Conservation (phyloP, 2,888 invertebrate genomes). For the Cheilosia scutellata region DNA sequence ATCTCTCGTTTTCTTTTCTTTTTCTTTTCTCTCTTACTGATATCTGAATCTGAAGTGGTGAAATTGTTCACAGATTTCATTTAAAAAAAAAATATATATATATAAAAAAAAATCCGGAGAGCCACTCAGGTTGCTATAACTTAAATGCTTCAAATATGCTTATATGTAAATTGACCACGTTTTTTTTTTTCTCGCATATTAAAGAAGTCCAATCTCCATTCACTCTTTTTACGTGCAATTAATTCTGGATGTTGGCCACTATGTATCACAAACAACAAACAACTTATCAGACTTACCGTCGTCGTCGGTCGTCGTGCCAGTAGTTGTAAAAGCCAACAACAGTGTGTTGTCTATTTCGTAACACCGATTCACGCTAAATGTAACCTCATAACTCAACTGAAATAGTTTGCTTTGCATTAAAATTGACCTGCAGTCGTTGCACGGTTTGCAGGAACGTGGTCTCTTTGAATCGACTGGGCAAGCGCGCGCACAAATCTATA, state of each 20-base stretch:
- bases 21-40: constrained; percentile 1
- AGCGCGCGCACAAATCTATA: constrained; percentile 18
- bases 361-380: constrained; percentile 67
- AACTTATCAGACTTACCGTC: constrained; percentile 58
- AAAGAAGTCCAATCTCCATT: constrained; percentile 57
- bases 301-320: constrained; percentile 37
- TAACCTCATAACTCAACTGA: constrained; percentile 67
- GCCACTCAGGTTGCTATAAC: constrained; percentile 28
- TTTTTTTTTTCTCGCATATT: constrained; percentile 30
- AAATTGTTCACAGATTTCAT: constrained; percentile 39
- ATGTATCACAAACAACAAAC: constrained; percentile 37
- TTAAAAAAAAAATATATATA: not conserved
- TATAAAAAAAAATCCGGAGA: not conserved
- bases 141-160: constrained; percentile 32
- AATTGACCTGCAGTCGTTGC: constrained; percentile 60
- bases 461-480: constrained; percentile 26
- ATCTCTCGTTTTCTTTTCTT: constrained; percentile 9
- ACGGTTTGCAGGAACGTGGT: constrained; percentile 17
- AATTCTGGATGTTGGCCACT: constrained; percentile 48
- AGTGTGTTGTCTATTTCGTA: constrained; percentile 62
- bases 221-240: constrained; percentile 59
- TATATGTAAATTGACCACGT: constrained; percentile 33
- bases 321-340: constrained; percentile 12
- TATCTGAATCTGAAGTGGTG: constrained; percentile 40
- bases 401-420: constrained; percentile 50